Evolutionary conservation across 2,113 vertebrate species (phyloP).

Genomic region (Istiophorus platypterus): DNA sequence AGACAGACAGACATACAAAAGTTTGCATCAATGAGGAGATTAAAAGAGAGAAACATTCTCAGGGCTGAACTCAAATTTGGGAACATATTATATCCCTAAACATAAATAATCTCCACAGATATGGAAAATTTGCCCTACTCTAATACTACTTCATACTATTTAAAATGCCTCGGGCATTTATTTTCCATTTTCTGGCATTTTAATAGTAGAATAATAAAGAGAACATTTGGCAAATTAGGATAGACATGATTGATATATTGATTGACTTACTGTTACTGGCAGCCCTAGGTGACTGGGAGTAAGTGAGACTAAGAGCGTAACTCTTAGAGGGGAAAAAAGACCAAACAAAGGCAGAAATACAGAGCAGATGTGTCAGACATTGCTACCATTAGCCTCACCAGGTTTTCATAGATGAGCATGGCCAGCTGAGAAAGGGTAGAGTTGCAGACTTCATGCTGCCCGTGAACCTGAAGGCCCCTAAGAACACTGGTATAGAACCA

Average conservation of each 20-base stretch:
- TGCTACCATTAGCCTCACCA: conserved; percentile 80
- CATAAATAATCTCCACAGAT: not conserved
- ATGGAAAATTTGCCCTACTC: not conserved
- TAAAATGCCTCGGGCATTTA: too few relatives aligned
- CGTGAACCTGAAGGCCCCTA: conserved; percentile 91
- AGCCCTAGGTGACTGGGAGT: not conserved
- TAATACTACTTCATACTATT: not conserved
- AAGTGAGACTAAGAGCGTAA: not conserved
- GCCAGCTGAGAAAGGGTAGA: conserved; percentile 91
- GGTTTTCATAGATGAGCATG: conserved; percentile 94
- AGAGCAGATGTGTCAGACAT: not conserved
- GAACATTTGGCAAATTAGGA: not conserved
- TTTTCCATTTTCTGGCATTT: too few relatives aligned
- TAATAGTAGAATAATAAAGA: not conserved
- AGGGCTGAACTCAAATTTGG: not conserved
- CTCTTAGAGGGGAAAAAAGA: not conserved
- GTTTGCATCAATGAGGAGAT: not conserved
- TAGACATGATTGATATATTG: not conserved
- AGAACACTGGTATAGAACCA: conserved; percentile 95
- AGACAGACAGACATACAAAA: conserved; percentile 12
- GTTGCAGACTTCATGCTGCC: conserved; percentile 95
- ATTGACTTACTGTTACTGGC: not conserved
- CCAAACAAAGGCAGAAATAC: not conserved
- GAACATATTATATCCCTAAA: not conserved
- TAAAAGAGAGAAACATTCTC: not conserved